Percentiles rank a stretch among this genome's conserved stretches.
Evolutionary conservation across 2,888 invertebrate species (phyloP).

Genomic region (Lucinisca nassula): DNA sequence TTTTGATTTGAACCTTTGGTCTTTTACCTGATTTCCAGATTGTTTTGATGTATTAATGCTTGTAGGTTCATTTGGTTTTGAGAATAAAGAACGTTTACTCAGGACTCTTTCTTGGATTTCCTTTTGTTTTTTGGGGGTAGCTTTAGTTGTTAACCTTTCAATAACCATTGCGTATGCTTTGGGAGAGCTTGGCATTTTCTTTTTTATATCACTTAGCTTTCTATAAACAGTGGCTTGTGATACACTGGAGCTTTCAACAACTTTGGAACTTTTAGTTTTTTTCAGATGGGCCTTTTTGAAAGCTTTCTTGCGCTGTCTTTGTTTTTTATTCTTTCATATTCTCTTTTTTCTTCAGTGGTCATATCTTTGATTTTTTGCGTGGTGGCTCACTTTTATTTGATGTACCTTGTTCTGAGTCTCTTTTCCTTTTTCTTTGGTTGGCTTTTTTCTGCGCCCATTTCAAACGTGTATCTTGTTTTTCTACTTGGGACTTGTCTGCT

Average conservation of each 20-base stretch:
- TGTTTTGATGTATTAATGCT: neutral
- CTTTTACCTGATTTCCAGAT: neutral
- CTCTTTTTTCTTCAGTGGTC: conserved; percentile 1
- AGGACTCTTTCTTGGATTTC: neutral
- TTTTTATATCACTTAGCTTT: neutral
- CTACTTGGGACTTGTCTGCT: neutral
- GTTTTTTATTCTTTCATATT: neutral
- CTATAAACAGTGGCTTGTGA: neutral
- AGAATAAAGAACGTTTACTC: neutral
- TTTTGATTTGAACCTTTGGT: neutral
- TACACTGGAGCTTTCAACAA: neutral
- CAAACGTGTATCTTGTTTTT: neutral
- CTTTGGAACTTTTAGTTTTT: conserved; percentile 5
- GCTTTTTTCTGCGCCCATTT: neutral
- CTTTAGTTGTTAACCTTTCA: neutral
- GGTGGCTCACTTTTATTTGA: neutral
- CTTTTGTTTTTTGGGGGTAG: conserved; percentile 2
- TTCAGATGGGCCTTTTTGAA: neutral
- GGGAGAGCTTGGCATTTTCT: neutral
- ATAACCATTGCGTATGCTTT: neutral
- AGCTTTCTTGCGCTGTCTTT: neutral
- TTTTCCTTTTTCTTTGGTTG: conserved; percentile 11
- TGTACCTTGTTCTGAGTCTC: neutral
- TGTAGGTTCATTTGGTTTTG: neutral
- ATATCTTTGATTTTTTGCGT: conserved; percentile 11